A percentile compares a stretch with the other conserved stretches of the same genome.
These are phyloP conservation scores for Ciconia nigra DNA, from an alignment of 2,797 vertebrate species.

Conservation along the genomic window DNA sequence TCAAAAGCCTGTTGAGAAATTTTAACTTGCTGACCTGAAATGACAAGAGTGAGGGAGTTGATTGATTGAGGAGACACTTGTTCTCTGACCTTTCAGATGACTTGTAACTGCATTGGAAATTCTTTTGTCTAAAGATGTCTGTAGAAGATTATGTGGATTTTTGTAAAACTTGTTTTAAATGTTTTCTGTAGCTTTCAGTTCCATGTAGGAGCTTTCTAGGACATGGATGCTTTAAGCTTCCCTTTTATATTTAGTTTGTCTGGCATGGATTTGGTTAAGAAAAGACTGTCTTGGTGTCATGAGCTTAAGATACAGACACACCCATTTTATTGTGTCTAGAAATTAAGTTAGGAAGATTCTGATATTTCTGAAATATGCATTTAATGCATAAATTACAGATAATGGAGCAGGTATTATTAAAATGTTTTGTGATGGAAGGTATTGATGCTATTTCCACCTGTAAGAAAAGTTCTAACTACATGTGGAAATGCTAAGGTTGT, in stretches of 20 bases:
- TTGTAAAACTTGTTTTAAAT: conserved; percentile 57
- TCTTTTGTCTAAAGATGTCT: conserved; percentile 57
- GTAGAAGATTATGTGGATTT: conserved; percentile 57
- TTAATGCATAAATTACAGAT: conserved; percentile 88
- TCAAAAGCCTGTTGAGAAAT: conserved; percentile 36
- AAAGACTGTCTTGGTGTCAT: conserved; percentile 45
- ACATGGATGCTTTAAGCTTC: conserved; percentile 71
- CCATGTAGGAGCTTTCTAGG: conserved; percentile 68
- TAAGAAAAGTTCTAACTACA: conserved; percentile 69
- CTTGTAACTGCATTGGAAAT: conserved; percentile 64
- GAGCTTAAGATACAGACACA: conserved; percentile 50
- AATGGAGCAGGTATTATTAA: conserved; percentile 40
- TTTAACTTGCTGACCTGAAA: background rate
- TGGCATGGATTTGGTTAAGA: conserved; percentile 61
- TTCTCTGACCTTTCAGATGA: conserved; percentile 60
- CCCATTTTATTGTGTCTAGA: conserved; percentile 61
- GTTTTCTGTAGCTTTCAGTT: conserved; percentile 58
- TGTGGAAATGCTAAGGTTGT: conserved; percentile 84
- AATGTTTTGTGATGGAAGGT: conserved; percentile 26
- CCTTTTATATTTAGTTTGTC: conserved; percentile 63
- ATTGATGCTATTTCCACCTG: conserved; percentile 72
- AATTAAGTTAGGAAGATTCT: conserved; percentile 68
- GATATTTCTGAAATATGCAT: conserved; percentile 85
- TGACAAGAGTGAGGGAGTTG: background rate
- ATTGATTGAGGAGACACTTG: background rate